phyloP scores from a whole-genome alignment of 92 coral and sea anemone genomes.

The Anthopleura xanthogrammica region DNA sequence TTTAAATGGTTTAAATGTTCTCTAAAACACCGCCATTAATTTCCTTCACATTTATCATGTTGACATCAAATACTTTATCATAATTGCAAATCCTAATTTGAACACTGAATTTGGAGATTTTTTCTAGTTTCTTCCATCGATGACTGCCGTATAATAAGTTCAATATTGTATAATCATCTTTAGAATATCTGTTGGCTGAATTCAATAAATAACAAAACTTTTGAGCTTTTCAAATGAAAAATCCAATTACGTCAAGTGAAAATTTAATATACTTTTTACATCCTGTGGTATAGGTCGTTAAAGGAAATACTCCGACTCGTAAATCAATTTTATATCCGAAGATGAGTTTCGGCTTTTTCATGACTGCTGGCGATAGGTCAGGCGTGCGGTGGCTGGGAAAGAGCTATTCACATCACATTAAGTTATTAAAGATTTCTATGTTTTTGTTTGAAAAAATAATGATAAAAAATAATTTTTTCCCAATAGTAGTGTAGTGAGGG shows the following conservation, averaged over 20 bases:
- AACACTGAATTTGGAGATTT: not conserved
- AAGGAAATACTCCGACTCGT: not conserved
- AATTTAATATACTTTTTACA: constrained; percentile 2
- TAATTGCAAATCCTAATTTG: not conserved
- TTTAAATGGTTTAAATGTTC: not conserved
- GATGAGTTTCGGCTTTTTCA: not conserved
- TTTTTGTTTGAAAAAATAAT: not conserved
- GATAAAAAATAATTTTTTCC: too few relatives aligned
- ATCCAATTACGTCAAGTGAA: constrained; percentile 2
- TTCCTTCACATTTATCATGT: not conserved
- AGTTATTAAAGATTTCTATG: not conserved
- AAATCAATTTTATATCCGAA: not conserved
- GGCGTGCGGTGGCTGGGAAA: not conserved
- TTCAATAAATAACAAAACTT: not conserved
- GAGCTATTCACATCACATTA: not conserved
- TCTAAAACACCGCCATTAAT: not conserved
- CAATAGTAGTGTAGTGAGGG: not conserved
- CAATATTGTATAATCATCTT: not conserved
- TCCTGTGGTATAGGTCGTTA: not conserved
- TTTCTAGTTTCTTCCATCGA: not conserved
- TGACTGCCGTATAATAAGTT: not conserved
- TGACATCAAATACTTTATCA: not conserved
- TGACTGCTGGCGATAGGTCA: not conserved
- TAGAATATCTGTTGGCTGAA: not conserved
- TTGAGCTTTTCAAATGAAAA: not conserved